Evolutionary conservation across 2,797 vertebrate species (phyloP).

Genomic region (Glossophaga mutica): DNA sequence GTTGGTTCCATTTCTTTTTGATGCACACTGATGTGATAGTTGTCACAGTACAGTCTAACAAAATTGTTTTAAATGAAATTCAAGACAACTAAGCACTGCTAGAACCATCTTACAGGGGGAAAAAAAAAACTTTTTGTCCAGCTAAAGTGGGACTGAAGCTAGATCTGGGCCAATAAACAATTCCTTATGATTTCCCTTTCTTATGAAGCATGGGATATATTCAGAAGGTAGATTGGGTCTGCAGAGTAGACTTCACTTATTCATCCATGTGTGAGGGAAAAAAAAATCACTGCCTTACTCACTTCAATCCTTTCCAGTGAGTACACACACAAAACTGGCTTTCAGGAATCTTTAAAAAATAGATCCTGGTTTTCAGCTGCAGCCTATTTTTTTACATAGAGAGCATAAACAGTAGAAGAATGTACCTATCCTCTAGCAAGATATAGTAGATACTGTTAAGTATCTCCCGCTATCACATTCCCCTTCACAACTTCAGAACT

Average conservation of each 20-base stretch:
- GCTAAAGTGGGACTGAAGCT: not conserved
- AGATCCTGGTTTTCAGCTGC: not conserved
- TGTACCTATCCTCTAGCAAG: not conserved
- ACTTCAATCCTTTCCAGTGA: not conserved
- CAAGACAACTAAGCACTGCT: not conserved
- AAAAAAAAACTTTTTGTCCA: not conserved
- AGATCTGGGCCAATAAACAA: not conserved
- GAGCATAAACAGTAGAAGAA: not conserved
- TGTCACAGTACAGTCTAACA: not conserved
- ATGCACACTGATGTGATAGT: not conserved
- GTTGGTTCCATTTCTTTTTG: too few species aligned
- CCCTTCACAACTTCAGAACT: not conserved
- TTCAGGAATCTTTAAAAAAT: not conserved
- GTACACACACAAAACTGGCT: not conserved
- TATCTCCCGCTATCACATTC: not conserved
- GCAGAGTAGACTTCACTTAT: not conserved
- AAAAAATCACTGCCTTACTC: not conserved
- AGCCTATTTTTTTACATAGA: not conserved
- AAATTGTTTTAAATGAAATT: not conserved
- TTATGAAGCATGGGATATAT: not conserved
- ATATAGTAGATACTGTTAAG: not conserved
- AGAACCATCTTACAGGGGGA: not conserved
- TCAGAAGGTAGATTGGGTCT: not conserved
- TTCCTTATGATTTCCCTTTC: not conserved
- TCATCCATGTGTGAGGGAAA: not conserved